Evolutionary conservation across 2,113 vertebrate species (phyloP), one percentile per base, ranked within the genome.

Genomic region (Apistogramma diplotaenia): DNA sequence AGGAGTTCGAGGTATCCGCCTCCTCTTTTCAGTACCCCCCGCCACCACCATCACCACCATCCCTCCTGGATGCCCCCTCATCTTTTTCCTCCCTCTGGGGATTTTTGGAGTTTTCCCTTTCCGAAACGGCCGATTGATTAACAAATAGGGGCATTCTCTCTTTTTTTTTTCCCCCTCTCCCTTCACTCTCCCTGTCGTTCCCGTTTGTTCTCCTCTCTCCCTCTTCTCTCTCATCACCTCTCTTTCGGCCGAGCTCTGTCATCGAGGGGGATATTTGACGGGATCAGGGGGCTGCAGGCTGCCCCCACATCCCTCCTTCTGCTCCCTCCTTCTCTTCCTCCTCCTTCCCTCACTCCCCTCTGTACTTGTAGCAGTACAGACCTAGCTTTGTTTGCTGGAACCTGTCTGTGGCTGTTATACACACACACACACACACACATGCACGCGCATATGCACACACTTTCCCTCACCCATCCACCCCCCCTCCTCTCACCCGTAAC

Each of bases 201-300:
- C 82, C 75, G 75, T 92, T 91, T 92, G 85, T 90, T 91, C 92
- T 90, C 90, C 76, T 75, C 76, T 73, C 91, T 88, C 90, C 89
- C 78, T 70, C 84, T 93, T 80, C 89, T 93, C 93, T 93, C 90
- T 94, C 93, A 94, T 93, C 94, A 92, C 94, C 91, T 94, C 92
- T 90, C 91, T 91, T 90, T 94, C 62, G 91, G 91, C 92, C 78
- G 81, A 84, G 94, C 96, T 95, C 95, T 99, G 97, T 99, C 97
- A 98, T 91, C 97, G 95, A 93, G 90, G 95, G 96, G 97, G 96
- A 97, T 97, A 98, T 97, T 97, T 96, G 94, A 95, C 95, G 96
- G 95, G 95, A 96, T 94, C 95, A 92, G 78, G 91, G 85, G 94
- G 84, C 91, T 93, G 95, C 93, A 92, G 94, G 96, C 95, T 95